Evolutionary conservation across 1,140 invertebrate genomes (phyloP).

Genomic region (Aphelinus certus): DNA sequence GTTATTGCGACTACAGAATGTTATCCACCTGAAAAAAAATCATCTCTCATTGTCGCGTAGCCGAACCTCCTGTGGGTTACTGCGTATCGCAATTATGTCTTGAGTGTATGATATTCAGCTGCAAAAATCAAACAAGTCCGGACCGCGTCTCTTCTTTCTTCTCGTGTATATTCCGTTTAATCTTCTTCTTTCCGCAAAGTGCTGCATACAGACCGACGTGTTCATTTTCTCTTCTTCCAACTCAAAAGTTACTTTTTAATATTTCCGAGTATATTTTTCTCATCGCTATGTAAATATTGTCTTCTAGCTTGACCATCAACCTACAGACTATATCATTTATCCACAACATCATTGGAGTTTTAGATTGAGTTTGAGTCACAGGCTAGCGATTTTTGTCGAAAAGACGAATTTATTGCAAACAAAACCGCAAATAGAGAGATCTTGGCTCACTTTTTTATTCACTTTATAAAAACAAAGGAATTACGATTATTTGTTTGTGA

Average conservation of each 20-base stretch:
- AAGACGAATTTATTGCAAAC: no score
- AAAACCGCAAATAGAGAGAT: not conserved
- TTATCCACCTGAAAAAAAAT: no score
- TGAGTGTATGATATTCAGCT: conserved; percentile 12
- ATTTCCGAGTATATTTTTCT: not conserved
- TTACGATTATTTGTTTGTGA: conserved; percentile 10
- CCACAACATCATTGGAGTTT: no score
- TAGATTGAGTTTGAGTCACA: no score
- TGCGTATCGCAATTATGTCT: conserved; percentile 13
- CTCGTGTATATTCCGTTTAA: conserved; percentile 35
- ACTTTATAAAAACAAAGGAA: not conserved
- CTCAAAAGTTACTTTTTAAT: conserved; percentile 4
- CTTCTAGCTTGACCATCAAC: no score
- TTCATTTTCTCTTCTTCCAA: conserved; percentile 19
- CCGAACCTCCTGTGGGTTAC: not conserved
- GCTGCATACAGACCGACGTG: not conserved
- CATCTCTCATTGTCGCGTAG: no score
- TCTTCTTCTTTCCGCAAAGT: conserved; percentile 28
- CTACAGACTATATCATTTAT: no score
- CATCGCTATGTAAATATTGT: no score
- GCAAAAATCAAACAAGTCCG: not conserved
- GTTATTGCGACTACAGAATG: no score
- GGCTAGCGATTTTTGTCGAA: no score
- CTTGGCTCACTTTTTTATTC: not conserved
- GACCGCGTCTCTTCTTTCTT: conserved; percentile 11